phyloP scores from a whole-genome alignment of 2,797 vertebrate genomes.

The Choloepus didactylus region DNA sequence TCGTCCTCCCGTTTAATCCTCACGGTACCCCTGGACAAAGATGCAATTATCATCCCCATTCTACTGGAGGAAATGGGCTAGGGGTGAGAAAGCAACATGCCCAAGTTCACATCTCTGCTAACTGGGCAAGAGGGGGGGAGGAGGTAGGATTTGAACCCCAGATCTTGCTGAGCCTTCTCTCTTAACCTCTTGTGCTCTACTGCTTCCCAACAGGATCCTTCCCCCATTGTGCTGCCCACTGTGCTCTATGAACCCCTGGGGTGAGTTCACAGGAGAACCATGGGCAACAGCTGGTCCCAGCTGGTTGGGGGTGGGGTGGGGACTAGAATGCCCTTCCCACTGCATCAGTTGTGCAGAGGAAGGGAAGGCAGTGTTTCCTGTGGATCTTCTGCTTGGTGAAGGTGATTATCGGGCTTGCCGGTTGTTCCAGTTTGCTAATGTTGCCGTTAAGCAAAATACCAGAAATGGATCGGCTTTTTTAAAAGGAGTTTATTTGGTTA shows the following conservation, averaged over 20 bases:
- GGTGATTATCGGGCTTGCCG: neutral
- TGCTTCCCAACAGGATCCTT: neutral
- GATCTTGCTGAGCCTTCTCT: neutral
- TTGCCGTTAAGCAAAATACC: too few relatives aligned
- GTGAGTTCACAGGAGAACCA: neutral
- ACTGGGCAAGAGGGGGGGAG: too few relatives aligned
- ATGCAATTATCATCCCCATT: neutral
- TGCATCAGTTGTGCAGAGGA: neutral
- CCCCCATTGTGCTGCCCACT: neutral
- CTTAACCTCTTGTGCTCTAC: neutral
- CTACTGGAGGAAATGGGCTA: neutral
- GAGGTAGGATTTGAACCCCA: slow-evolving; percentile 8
- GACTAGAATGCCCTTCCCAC: neutral
- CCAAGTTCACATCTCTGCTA: neutral
- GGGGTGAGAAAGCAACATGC: neutral
- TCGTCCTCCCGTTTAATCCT: neutral
- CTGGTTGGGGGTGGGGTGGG: neutral
- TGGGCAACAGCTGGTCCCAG: neutral
- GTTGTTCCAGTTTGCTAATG: too few relatives aligned
- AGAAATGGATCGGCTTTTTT: too few relatives aligned
- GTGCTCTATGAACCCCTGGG: neutral
- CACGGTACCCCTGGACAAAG: neutral
- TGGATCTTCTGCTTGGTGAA: neutral
- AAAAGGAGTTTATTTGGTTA: too few relatives aligned
- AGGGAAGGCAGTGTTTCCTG: neutral